Evolutionary conservation across 2,797 vertebrate species (phyloP), one percentile per base, ranked within the genome.

Genomic region (Megalops cyprinoides): DNA sequence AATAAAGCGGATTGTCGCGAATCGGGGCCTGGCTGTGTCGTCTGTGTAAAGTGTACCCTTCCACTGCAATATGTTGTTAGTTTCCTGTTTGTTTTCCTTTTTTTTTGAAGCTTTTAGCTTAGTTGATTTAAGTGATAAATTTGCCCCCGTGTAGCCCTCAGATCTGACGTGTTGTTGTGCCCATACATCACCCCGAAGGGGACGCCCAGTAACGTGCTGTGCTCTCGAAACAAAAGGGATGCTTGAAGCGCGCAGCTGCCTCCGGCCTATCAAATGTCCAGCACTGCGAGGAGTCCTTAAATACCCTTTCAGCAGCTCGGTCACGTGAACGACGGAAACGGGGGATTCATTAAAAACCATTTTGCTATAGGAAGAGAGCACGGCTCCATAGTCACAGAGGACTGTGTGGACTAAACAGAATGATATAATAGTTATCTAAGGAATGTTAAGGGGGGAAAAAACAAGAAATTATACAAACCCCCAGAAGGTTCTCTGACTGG

Each of bases 261-360:
- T 42, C 65, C 37, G 23, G 37, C 67, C 67, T 71, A 37, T 71
- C 18, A 71, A 71, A 42, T 44, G 67, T 71, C 67, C 67, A 44
- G 67, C 44, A 42, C 67, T 23, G 20, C 67, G 42, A 20, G 20
- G 62, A 37, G 67, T 71, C 67, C 67, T 71, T 39, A 71, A 44
- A 44, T 37, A 23, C 67, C 67, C 67, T 71, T 42, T n/a, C n/a
- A 42, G 67, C 4, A 71, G 20, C 37, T 71, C 6, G 42, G 37
- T 71, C 39, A 44, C 67, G 44, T 71, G 67, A 39, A 39, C 42
- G 37, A 23, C 14, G 3, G n/a, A n/a, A n/a, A n/a, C 39, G 71
- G 67, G 71, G 67, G 67, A 20, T 71, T 44, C 23, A 23, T 44
- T 71, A 44, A 44, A n/a, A 71, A 71, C 67, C 39, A 44, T 71